phyloP scores from a whole-genome alignment of 2,113 vertebrate species.

The Ameiurus melas region DNA sequence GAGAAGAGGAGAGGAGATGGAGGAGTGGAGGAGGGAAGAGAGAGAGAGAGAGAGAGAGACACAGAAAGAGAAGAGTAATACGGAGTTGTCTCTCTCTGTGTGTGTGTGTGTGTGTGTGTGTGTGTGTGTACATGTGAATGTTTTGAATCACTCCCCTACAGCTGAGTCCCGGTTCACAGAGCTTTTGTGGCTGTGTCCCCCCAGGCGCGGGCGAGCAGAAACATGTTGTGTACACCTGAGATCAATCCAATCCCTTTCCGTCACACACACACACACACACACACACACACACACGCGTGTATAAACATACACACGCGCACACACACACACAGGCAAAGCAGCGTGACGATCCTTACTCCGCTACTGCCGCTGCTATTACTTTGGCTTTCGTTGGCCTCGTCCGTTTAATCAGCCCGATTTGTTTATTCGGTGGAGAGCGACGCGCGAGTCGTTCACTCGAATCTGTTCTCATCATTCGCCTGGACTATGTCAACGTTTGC shows the following conservation, averaged over 20 bases:
- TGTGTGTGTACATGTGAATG: not conserved
- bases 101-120: conserved; percentile 14
- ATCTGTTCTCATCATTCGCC: conserved; percentile 65
- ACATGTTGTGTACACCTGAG: conserved; percentile 42
- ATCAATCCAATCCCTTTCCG: conserved; percentile 46
- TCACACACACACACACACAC: conserved; percentile 14
- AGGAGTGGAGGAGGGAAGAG: not conserved
- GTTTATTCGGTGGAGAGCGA: conserved; percentile 68
- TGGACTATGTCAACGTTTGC: conserved; percentile 60
- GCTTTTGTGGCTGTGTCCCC: conserved; percentile 27
- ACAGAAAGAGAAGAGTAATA: not conserved
- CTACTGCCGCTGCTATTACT: conserved; percentile 44
- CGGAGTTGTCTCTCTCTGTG: no score
- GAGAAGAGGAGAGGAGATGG: not conserved
- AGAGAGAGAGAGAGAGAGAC: not conserved
- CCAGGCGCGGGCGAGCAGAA: conserved; percentile 33
- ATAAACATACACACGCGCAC: conserved; percentile 7
- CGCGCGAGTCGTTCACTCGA: conserved; percentile 65
- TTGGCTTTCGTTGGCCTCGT: conserved; percentile 53
- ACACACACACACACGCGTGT: not conserved
- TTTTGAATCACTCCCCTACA: conserved; percentile 22
- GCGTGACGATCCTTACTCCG: conserved; percentile 1
- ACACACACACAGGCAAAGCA: conserved; percentile 34
- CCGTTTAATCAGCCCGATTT: conserved; percentile 72
- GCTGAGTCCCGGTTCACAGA: conserved; percentile 28